Evolutionary conservation across 2,797 vertebrate genomes (phyloP).

Genomic region (Eupleurogrammus muticus): DNA sequence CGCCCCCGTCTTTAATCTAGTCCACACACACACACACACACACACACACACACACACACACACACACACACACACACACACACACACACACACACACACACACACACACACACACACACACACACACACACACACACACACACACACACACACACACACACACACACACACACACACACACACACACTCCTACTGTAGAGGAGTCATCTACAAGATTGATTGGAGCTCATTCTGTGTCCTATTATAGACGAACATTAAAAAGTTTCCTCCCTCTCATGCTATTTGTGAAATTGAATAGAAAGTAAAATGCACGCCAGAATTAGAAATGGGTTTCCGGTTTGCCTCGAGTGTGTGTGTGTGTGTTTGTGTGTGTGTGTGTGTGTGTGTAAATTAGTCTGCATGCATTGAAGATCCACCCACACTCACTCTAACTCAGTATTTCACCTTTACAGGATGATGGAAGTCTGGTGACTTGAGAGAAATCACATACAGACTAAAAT

Average conservation of each 20-base stretch:
- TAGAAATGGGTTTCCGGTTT: conserved; percentile 56
- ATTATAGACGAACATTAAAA: conserved; percentile 69
- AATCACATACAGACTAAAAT: not conserved
- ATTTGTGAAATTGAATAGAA: conserved; percentile 71
- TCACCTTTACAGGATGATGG: conserved; percentile 31
- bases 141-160: conserved; percentile 4
- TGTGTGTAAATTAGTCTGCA: conserved; percentile 31
- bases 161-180: conserved; percentile 12
- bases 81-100: conserved; percentile 15
- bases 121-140: conserved; percentile 8
- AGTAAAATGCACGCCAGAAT: conserved; percentile 57
- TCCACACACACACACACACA: conserved; percentile 15
- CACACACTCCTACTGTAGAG: conserved; percentile 31
- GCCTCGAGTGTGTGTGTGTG: conserved; percentile 25
- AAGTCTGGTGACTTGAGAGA: conserved; percentile 36
- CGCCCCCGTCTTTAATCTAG: conserved; percentile 38
- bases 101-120: conserved; percentile 8
- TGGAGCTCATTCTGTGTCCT: conserved; percentile 56
- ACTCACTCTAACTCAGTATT: conserved; percentile 51
- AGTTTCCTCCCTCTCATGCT: conserved; percentile 56
- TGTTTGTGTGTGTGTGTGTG: conserved; percentile 17
- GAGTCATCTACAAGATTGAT: conserved; percentile 65
- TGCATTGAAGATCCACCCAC: conserved; percentile 47
- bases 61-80: conserved; percentile 8
- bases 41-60: conserved; percentile 8